Percentiles rank a stretch among this genome's conserved stretches.
Conservation (phyloP, 1,140 invertebrate genomes). For the Drosophila rufa region DNA sequence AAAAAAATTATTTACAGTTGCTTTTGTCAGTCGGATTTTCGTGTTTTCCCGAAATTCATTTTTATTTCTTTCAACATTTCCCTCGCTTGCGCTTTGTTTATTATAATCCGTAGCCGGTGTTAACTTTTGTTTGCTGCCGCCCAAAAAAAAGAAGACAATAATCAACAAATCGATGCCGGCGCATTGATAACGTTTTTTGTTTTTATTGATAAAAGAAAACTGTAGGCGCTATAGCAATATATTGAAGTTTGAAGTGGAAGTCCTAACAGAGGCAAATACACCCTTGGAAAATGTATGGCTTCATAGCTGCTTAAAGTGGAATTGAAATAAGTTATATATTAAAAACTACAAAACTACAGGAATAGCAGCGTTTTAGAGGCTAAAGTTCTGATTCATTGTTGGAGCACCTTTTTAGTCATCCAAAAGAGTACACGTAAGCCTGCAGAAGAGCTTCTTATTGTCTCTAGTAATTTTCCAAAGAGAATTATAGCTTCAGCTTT, state of each 20-base stretch:
- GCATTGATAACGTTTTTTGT: constrained; percentile 22
- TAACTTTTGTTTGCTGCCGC: neutral
- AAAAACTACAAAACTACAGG: neutral
- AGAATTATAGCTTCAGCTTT: neutral
- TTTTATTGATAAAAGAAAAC: constrained; percentile 23
- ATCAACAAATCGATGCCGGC: constrained; percentile 43
- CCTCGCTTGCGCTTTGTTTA: constrained; percentile 6
- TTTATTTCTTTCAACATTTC: too few species aligned
- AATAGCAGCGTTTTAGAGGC: neutral
- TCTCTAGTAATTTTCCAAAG: neutral
- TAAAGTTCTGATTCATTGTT: neutral
- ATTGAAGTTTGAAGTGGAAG: constrained; percentile 2
- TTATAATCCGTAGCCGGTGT: constrained; percentile 7
- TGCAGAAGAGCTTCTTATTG: neutral
- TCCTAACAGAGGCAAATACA: neutral
- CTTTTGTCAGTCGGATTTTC: constrained; percentile 1
- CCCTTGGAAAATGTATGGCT: neutral
- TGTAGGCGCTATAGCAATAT: neutral
- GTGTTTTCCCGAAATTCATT: constrained; percentile 2
- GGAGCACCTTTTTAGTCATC: neutral
- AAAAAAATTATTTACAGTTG: constrained; percentile 37
- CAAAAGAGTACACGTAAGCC: neutral
- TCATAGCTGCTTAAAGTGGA: neutral
- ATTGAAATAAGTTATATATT: too few species aligned
- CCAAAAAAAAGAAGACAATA: neutral